A percentile compares a stretch with the other conserved stretches of the same genome.
Conservation (phyloP, 1,140 invertebrate species). For the Ridgeia piscesae region DNA sequence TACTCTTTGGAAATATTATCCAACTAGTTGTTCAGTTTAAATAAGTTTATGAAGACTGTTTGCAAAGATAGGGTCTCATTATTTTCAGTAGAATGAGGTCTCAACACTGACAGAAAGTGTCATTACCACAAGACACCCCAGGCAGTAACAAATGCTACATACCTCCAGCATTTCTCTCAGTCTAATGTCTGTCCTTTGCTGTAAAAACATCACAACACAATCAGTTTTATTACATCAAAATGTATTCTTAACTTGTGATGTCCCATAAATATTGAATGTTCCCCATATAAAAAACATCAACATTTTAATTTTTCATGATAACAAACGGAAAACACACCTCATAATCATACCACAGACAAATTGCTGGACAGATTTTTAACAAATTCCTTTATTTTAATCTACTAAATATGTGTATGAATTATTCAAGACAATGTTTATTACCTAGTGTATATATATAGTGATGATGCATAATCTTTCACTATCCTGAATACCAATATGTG, state of each 20-base stretch:
- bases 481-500: background rate
- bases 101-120: no score
- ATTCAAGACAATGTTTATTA: background rate
- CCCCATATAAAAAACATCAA: no score
- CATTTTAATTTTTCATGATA: no score
- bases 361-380: background rate
- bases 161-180: constrained; percentile 75
- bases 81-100: no score
- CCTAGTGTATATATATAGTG: background rate
- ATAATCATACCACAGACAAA: background rate
- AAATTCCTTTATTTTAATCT: background rate
- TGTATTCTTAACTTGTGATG: no score
- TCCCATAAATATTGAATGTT: no score
- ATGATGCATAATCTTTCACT: background rate
- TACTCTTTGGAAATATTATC: no score
- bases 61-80: no score
- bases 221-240: no score
- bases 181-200: constrained; percentile 81
- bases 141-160: constrained; percentile 25
- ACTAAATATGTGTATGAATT: background rate
- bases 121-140: background rate
- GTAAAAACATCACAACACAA: constrained; percentile 35
- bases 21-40: background rate
- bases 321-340: no score
- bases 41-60: no score